Conservation (phyloP, 2,888 invertebrate genomes). For the Ennomos erosarius region DNA sequence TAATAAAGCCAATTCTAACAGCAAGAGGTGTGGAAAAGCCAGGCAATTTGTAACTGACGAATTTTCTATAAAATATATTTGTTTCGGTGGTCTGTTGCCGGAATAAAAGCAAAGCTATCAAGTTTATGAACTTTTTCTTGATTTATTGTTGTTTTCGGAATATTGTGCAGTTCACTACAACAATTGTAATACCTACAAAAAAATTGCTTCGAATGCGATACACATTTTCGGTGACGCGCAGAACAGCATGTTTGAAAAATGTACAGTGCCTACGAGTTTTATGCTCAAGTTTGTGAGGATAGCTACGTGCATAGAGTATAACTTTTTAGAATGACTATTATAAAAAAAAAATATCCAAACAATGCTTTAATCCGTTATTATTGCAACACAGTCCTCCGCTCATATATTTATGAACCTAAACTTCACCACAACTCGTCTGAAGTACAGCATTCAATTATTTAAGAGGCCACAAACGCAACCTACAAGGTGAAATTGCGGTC, state of each 20-base stretch:
- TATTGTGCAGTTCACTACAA: no score
- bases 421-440: slow-evolving; percentile 25
- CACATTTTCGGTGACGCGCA: no score
- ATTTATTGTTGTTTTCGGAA: no score
- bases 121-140: no score
- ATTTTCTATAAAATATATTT: slow-evolving; percentile 26
- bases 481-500: slow-evolving; percentile 32
- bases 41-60: slow-evolving; percentile 24
- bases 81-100: slow-evolving; percentile 8
- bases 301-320: no score
- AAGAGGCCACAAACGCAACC: slow-evolving; percentile 32
- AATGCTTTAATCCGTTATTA: slow-evolving; percentile 1
- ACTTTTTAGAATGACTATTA: no score
- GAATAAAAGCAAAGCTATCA: neutral
- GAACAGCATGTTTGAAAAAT: no score
- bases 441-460: slow-evolving; percentile 33
- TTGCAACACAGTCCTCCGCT: slow-evolving; percentile 6
- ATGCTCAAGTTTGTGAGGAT: no score
- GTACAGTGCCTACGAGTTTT: no score
- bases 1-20: slow-evolving; percentile 28
- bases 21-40: slow-evolving; percentile 19
- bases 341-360: no score
- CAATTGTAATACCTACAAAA: no score
- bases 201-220: no score
- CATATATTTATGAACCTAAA: slow-evolving; percentile 25